These are phyloP conservation scores for Onychostruthus taczanowskii DNA, from an alignment of 2,113 vertebrate species.

Conservation along the genomic window DNA sequence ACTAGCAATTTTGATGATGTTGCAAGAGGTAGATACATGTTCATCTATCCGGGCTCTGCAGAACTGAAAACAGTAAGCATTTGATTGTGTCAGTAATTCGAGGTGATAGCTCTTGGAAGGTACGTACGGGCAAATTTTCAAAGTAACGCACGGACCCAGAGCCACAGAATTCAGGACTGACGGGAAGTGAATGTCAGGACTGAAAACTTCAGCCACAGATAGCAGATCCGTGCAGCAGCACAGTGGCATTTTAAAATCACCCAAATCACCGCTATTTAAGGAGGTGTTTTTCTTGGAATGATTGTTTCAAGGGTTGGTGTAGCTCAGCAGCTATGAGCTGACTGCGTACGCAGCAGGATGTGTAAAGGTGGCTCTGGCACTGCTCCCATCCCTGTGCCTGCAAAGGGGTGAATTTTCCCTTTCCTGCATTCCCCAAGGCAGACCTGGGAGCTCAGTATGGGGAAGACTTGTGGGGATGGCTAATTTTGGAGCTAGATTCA, in stretches of 20 bases:
- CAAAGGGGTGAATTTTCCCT: background rate
- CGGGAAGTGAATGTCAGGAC: background rate
- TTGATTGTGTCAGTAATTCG: conserved; percentile 43
- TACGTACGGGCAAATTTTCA: background rate
- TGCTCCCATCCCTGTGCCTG: background rate
- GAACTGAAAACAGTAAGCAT: conserved; percentile 21
- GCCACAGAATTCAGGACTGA: background rate
- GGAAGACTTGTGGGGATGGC: background rate
- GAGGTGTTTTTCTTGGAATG: background rate
- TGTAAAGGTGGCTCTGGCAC: background rate
- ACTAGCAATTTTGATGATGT: conserved; percentile 57
- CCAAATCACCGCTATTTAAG: background rate
- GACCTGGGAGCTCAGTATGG: background rate
- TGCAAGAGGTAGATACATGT: conserved; percentile 23
- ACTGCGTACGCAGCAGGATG: background rate
- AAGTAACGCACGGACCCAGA: background rate
- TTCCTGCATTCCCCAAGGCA: background rate
- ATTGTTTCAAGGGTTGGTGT: background rate
- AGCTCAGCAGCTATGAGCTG: background rate
- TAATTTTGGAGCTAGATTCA: background rate
- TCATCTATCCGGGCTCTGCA: conserved; percentile 31
- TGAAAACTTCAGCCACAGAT: background rate
- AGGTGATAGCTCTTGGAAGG: conserved; percentile 48
- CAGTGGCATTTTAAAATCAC: background rate
- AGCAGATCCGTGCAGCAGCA: background rate